Evolutionary conservation across 2,888 invertebrate species (phyloP), one percentile per base, ranked within the genome.

Genomic region (Apamea monoglypha): DNA sequence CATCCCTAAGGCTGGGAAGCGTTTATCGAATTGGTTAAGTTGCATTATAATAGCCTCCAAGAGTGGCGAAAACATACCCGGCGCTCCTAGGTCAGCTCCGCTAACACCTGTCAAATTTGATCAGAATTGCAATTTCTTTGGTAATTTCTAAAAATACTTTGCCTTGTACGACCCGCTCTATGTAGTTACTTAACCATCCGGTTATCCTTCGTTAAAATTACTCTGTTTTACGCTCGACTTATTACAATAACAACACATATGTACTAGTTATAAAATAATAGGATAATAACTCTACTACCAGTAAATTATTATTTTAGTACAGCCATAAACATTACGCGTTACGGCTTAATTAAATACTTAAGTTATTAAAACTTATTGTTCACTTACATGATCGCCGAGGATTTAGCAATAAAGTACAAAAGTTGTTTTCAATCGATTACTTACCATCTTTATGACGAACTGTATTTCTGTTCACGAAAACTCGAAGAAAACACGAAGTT

Each of bases 401-500:
- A 61, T 66, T 72, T 66, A 36, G 63, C 21, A 32, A 44, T 85
- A 44, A 63, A 73, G n/a, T 79, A 21, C 8, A 25, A 29, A 78
- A 73, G 16, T 73, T 56, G 7, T 77, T 59, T 56, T 53, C 73
- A 67, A 63, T 74, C 29, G 36, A 64, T 79, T 59, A 79, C 21
- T 79, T 63, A 79, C 21, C 59, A 76, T 82, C 76, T 82, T 82
- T 71, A 82, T 70, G 47, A 67, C 18, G 21, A 68, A 70, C 32
- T 47, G 16, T 61, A 53, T 71, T 61, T n/a, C 36, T 47, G 29
- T 69, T 85, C 53, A 74, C 25, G 71, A 78, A 82, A 76, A 79
- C 79, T 74, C 67, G 36, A 85, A 84, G 88, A 87, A 90, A 90
- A 89, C 81, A 84, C 84, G 77, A 90, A 91, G 89, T 91, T 89